Evolutionary conservation across 2,113 vertebrate species (phyloP).

Genomic region (Rhynchomys soricoides): DNA sequence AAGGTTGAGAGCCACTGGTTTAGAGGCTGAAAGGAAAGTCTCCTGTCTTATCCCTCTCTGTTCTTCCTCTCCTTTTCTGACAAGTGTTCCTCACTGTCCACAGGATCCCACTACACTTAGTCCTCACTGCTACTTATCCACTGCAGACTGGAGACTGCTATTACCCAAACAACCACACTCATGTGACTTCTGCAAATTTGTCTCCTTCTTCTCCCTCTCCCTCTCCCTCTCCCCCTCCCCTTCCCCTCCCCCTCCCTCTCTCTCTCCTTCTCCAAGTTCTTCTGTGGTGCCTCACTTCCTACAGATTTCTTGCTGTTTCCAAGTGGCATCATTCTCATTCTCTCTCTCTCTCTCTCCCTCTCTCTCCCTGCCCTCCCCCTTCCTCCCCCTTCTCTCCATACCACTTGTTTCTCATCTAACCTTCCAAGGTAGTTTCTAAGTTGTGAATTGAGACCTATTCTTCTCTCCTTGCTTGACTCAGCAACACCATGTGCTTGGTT

Average conservation of each 20-base stretch:
- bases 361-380: accelerated
- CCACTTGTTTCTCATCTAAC: background rate
- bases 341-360: too few relatives aligned
- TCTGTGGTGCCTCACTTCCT: background rate
- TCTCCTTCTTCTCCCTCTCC: too few relatives aligned
- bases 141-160: background rate
- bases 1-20: background rate
- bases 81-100: background rate
- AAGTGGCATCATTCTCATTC: too few relatives aligned
- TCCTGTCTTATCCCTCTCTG: background rate
- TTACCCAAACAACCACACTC: background rate
- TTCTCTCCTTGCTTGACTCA: background rate
- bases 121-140: background rate
- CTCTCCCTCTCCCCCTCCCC: too few relatives aligned
- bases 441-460: background rate
- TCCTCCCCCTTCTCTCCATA: background rate
- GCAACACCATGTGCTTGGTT: background rate
- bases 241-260: too few relatives aligned
- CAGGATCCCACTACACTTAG: background rate
- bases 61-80: background rate
- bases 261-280: background rate
- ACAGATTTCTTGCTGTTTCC: background rate
- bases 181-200: background rate
- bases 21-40: background rate
- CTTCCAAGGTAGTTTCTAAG: background rate